phyloP scores from a whole-genome alignment of 1,140 invertebrate species.

The Procambarus clarkii region DNA sequence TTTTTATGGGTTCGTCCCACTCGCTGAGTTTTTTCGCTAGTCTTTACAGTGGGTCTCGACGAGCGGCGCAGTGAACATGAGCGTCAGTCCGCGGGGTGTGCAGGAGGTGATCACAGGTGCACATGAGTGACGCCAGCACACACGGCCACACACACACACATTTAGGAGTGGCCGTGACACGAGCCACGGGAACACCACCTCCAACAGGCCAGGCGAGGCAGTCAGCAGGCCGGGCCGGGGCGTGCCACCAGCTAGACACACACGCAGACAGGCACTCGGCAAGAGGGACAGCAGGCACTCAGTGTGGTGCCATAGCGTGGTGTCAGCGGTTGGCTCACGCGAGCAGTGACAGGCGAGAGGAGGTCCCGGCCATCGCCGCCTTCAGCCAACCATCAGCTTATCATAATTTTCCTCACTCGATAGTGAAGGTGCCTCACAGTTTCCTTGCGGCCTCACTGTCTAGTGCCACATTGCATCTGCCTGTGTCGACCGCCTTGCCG shows the following conservation, averaged over 20 bases:
- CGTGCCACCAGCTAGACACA: slow-evolving; percentile 45
- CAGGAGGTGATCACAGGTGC: slow-evolving; percentile 64
- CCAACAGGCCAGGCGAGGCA: slow-evolving; percentile 41
- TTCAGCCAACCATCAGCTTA: background rate
- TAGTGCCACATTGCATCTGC: background rate
- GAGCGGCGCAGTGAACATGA: slow-evolving; percentile 67
- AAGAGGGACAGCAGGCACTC: background rate
- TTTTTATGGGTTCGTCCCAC: slow-evolving; percentile 69
- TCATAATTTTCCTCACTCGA: background rate
- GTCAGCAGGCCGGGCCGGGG: slow-evolving; percentile 34
- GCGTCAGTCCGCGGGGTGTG: slow-evolving; percentile 65
- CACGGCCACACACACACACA: slow-evolving; percentile 51
- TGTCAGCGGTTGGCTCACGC: background rate
- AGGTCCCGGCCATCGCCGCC: background rate
- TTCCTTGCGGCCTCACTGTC: background rate
- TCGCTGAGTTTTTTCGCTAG: slow-evolving; percentile 65
- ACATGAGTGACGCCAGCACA: slow-evolving; percentile 41
- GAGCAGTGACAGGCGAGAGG: background rate
- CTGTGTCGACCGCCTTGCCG: slow-evolving; percentile 3
- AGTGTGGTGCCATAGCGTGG: background rate
- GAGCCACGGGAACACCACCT: slow-evolving; percentile 3
- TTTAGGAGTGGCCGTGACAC: background rate
- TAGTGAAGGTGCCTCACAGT: background rate
- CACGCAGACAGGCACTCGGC: slow-evolving; percentile 29
- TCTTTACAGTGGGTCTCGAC: slow-evolving; percentile 67